phyloP scores from a whole-genome alignment of 2,888 invertebrate genomes.

The Mimas tiliae region DNA sequence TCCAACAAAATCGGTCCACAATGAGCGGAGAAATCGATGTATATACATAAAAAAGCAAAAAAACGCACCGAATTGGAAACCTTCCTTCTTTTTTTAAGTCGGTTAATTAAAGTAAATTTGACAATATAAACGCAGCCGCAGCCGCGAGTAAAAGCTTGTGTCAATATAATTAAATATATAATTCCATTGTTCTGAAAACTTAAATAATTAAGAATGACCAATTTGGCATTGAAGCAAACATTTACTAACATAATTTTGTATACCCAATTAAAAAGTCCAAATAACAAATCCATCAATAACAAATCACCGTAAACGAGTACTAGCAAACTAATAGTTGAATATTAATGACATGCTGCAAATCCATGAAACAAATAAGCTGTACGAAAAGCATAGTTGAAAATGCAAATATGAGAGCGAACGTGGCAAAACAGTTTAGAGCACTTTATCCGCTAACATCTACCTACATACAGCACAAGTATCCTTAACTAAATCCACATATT shows the following conservation, averaged over 20 bases:
- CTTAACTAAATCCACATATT: conserved; percentile 12
- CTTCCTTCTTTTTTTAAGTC: no score
- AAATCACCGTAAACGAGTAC: background rate
- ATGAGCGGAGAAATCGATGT: no score
- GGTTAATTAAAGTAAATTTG: no score
- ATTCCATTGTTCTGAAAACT: background rate
- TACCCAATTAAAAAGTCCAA: conserved; percentile 12
- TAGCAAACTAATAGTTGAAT: conserved; percentile 10
- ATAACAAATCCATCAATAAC: background rate
- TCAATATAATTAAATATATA: no score
- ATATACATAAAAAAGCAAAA: no score
- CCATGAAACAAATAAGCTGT: conserved; percentile 23
- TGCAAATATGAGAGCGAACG: conserved; percentile 35
- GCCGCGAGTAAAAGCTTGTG: no score
- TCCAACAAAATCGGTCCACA: no score
- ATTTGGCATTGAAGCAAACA: conserved; percentile 1
- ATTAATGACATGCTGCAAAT: conserved; percentile 11
- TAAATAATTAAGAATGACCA: background rate
- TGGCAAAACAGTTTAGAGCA: conserved; percentile 25
- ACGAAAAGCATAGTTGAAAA: conserved; percentile 32
- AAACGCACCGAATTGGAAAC: no score
- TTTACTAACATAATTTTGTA: conserved; percentile 18
- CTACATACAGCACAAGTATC: conserved; percentile 3
- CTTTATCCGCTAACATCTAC: conserved; percentile 27
- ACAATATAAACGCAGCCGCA: no score